Conservation (phyloP, 92 coral and sea anemone genomes). For the Zoanthus gigantus region DNA sequence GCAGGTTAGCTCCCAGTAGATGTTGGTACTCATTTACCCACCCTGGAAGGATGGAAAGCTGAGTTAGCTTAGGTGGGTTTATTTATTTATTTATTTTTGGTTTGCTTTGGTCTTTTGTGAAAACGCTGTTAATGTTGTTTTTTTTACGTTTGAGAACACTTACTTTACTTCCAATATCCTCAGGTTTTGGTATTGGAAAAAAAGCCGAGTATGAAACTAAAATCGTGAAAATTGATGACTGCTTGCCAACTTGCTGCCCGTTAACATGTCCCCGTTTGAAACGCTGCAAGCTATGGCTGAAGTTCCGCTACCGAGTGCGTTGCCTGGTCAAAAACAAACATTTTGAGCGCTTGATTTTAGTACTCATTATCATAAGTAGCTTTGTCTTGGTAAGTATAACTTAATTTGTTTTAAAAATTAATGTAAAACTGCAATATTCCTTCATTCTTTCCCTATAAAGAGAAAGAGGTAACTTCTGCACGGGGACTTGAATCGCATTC, state of each 20-base stretch:
- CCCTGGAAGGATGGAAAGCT: no score
- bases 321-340: conserved; percentile 6
- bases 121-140: no score
- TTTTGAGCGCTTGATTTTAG: conserved; percentile 24
- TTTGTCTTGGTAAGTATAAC: conserved; percentile 23
- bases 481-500: no score
- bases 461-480: no score
- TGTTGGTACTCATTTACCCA: no score
- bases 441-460: no score
- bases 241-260: conserved; percentile 19
- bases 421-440: not conserved
- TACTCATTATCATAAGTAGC: conserved; percentile 21
- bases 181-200: not conserved
- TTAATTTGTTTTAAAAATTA: not conserved
- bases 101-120: no score
- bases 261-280: not conserved
- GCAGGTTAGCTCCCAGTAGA: no score
- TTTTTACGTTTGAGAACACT: no score
- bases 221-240: conserved; percentile 26
- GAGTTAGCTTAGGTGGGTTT: no score
- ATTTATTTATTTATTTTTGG: no score
- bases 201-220: not conserved
- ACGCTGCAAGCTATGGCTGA: not conserved
- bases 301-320: conserved; percentile 27
- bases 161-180: no score